Percentiles rank a stretch among this genome's conserved stretches.
phyloP scores from a whole-genome alignment of 1,140 invertebrate genomes.

The Anastrepha ludens region DNA sequence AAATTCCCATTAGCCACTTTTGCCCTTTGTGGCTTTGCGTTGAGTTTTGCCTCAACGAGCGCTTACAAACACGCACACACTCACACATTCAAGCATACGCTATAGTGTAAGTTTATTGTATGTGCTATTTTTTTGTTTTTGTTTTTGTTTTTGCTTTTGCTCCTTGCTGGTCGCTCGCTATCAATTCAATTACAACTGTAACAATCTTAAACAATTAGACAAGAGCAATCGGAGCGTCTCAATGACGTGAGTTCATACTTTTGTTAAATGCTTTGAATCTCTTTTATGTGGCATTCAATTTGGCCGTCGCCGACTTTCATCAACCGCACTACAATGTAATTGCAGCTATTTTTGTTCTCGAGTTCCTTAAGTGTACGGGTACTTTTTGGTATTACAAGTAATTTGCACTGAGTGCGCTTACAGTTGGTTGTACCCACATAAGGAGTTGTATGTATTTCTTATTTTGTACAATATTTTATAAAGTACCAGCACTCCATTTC shows the following conservation, averaged over 20 bases:
- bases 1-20: slow-evolving; percentile 29
- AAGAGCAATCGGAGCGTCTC: slow-evolving; percentile 45
- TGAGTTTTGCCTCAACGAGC: background rate
- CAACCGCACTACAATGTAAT: slow-evolving; percentile 29
- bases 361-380: background rate
- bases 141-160: background rate
- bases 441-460: too few relatives aligned
- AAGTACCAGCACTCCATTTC: too few relatives aligned
- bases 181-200: slow-evolving; percentile 50
- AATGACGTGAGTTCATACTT: slow-evolving; percentile 29
- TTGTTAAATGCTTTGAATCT: background rate
- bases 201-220: slow-evolving; percentile 51
- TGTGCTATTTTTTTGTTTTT: slow-evolving; percentile 3
- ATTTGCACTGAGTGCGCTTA: background rate
- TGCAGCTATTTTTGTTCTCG: background rate
- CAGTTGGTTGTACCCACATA: background rate
- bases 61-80: background rate
- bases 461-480: too few relatives aligned
- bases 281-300: slow-evolving; percentile 27
- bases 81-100: background rate
- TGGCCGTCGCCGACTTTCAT: background rate
- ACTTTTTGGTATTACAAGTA: background rate
- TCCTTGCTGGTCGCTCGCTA: slow-evolving; percentile 19
- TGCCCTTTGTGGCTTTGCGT: background rate
- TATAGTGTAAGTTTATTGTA: background rate